phyloP scores from a whole-genome alignment of 2,888 invertebrate species.

The Deilephila porcellus region DNA sequence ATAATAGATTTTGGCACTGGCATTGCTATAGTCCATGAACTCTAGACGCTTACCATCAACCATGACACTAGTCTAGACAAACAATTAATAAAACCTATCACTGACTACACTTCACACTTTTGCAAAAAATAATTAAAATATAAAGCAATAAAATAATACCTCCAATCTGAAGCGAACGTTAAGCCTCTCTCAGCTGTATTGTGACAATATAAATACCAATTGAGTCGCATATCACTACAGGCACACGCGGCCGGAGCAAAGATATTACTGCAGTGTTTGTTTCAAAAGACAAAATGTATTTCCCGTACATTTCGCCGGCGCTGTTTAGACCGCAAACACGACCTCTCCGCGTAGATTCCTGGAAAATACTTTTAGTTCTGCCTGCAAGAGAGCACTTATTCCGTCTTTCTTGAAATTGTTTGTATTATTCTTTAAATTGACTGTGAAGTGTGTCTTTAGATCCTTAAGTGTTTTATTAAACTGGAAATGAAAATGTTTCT shows the following conservation, averaged over 20 bases:
- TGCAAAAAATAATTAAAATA: no score
- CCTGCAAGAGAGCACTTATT: background rate
- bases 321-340: conserved; percentile 23
- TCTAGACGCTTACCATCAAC: no score
- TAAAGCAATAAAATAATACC: background rate
- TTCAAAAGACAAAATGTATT: conserved; percentile 3
- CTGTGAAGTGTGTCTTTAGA: background rate
- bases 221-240: conserved; percentile 16
- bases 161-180: background rate
- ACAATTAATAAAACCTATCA: no score
- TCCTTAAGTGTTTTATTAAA: background rate
- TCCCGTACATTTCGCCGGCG: conserved; percentile 21
- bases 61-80: no score
- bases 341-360: background rate
- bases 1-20: no score
- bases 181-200: background rate
- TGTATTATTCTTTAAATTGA: conserved; percentile 5
- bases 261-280: conserved; percentile 29
- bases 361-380: conserved; percentile 7
- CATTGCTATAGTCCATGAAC: no score
- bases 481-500: no score
- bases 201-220: conserved; percentile 14
- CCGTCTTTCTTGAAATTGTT: background rate
- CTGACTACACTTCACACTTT: no score
- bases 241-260: conserved; percentile 33